Evolutionary conservation across 1,140 invertebrate genomes (phyloP).

Genomic region (Paraescarpia echinospica): DNA sequence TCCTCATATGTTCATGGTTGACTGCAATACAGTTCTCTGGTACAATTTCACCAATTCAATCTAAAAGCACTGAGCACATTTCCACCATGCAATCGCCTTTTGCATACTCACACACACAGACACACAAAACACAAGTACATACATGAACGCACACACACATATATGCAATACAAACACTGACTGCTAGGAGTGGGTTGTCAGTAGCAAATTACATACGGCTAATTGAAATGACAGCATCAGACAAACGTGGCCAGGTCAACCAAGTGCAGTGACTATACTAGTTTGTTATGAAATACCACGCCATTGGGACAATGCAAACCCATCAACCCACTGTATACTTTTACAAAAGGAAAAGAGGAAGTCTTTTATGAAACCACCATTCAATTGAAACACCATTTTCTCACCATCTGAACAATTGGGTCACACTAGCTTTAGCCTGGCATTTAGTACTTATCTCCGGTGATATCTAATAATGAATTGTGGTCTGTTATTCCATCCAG

Average conservation of each 20-base stretch:
- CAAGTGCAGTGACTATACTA: background rate
- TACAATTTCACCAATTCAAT: background rate
- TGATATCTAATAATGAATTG: background rate
- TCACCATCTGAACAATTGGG: background rate
- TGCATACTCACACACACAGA: background rate
- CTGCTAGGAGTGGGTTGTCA: background rate
- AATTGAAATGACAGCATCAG: background rate
- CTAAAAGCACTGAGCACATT: background rate
- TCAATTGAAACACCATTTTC: background rate
- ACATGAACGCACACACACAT: background rate
- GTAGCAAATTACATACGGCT: background rate
- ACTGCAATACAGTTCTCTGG: background rate
- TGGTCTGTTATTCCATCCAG: background rate
- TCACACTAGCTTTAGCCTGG: background rate
- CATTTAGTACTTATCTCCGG: background rate
- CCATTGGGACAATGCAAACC: background rate
- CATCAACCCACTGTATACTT: background rate
- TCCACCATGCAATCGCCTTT: background rate
- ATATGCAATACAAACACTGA: background rate
- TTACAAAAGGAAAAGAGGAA: background rate
- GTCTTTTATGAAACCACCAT: background rate
- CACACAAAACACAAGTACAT: background rate
- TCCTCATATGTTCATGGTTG: too few species aligned
- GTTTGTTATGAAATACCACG: background rate
- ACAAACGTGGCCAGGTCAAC: background rate